Percentiles rank a stretch among this genome's conserved stretches.
phyloP scores from a whole-genome alignment of 2,888 invertebrate species.

The Pilophorus perplexus region DNA sequence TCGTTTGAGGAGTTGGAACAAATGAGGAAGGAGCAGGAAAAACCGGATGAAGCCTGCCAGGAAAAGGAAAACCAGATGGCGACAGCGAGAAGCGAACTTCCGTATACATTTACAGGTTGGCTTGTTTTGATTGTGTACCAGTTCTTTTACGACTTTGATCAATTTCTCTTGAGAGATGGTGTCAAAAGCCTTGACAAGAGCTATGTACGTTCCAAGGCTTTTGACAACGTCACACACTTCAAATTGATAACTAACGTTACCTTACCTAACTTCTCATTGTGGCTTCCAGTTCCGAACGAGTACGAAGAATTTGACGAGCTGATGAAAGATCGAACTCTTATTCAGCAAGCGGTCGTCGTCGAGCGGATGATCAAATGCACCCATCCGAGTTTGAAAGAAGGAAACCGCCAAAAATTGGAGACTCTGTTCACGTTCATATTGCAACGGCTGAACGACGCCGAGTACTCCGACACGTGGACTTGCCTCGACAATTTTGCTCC shows the following conservation, averaged over 20 bases:
- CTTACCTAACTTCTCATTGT: constrained; percentile 20
- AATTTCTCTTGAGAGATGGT: no score
- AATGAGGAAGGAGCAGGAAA: no score
- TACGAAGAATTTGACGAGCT: constrained; percentile 65
- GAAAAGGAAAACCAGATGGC: constrained; percentile 56
- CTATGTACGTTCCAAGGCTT: no score
- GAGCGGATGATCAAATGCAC: constrained; percentile 84
- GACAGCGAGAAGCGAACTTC: constrained; percentile 59
- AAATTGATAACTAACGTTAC: not conserved
- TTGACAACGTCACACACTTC: not conserved
- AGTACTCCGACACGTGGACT: constrained; percentile 47
- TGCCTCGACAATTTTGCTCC: constrained; percentile 53
- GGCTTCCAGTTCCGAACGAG: constrained; percentile 60
- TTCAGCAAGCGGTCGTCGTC: constrained; percentile 68
- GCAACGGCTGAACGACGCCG: constrained; percentile 70
- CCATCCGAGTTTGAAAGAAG: constrained; percentile 74
- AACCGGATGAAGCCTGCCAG: no score
- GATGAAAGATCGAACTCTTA: constrained; percentile 60
- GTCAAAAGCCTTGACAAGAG: no score
- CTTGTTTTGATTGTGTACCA: no score
- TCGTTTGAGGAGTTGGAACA: constrained; percentile 36
- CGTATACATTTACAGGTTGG: constrained; percentile 54
- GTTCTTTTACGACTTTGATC: no score
- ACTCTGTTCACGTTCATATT: constrained; percentile 72
- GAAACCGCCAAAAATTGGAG: constrained; percentile 73